Evolutionary conservation across 2,888 invertebrate genomes (phyloP).

Genomic region (Enchytraeus crypticus): DNA sequence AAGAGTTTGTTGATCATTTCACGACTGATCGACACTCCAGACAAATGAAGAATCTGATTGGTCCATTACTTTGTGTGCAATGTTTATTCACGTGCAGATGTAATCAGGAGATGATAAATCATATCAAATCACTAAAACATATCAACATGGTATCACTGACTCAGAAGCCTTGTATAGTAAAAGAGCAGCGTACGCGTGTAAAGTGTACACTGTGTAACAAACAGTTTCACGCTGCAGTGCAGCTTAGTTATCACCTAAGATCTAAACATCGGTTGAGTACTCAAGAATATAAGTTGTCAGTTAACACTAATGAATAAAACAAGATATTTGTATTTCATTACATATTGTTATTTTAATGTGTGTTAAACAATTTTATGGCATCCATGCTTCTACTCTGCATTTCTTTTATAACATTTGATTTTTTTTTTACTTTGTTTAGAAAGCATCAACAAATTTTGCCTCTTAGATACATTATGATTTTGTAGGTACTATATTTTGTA

Average conservation of each 20-base stretch:
- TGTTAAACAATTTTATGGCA: no score
- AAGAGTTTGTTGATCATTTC: constrained; percentile 55
- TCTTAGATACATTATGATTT: no score
- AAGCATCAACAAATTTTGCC: no score
- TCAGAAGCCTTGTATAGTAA: constrained; percentile 33
- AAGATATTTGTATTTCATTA: no score
- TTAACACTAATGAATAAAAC: no score
- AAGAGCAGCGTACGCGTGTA: constrained; percentile 35
- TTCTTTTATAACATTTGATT: no score
- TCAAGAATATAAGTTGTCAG: no score
- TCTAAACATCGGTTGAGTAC: neutral
- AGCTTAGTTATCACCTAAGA: constrained; percentile 34
- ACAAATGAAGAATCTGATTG: constrained; percentile 32
- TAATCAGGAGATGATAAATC: constrained; percentile 33
- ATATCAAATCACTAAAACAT: constrained; percentile 33
- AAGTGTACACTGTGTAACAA: constrained; percentile 37
- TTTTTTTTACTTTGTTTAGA: no score
- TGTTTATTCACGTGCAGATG: constrained; percentile 34
- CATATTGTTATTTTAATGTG: no score
- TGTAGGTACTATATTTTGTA: no score
- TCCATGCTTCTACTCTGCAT: no score
- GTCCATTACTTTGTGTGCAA: constrained; percentile 38
- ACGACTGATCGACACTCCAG: constrained; percentile 29
- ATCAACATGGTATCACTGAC: constrained; percentile 16
- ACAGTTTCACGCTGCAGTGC: constrained; percentile 32